Conservation (phyloP, 2,113 vertebrate species). For the Clarias gariepinus region DNA sequence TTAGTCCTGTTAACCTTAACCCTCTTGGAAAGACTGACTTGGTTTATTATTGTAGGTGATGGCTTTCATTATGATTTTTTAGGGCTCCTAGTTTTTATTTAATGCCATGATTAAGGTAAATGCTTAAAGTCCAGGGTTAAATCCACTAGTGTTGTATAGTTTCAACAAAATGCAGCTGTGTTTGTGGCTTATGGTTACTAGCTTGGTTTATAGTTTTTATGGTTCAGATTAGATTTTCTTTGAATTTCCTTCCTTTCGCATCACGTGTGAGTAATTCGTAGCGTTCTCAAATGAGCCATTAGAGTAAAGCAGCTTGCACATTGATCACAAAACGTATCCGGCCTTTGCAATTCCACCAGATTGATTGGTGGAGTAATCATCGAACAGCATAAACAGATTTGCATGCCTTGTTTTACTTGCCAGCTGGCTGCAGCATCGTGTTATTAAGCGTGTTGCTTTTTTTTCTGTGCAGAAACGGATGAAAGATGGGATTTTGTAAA, state of each 20-base stretch:
- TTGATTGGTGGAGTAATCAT: slow-evolving; percentile 26
- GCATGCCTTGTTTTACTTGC: slow-evolving; percentile 4
- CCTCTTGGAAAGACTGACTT: not conserved
- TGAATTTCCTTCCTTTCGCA: not conserved
- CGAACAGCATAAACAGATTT: slow-evolving; percentile 18
- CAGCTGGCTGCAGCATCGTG: not conserved
- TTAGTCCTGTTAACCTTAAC: not conserved
- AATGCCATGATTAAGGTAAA: not conserved
- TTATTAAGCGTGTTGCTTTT: slow-evolving; percentile 2
- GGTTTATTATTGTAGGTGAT: not conserved
- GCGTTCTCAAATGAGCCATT: slow-evolving; percentile 14
- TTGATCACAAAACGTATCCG: slow-evolving; percentile 33
- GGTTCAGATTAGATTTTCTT: not conserved
- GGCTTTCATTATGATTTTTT: not conserved
- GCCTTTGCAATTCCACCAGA: not conserved
- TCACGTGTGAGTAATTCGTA: not conserved
- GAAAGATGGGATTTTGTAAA: not conserved
- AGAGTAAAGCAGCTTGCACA: slow-evolving; percentile 16
- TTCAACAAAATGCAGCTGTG: not conserved
- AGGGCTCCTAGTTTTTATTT: not conserved
- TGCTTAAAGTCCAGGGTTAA: not conserved
- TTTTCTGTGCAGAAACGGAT: not conserved
- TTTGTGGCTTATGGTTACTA: not conserved
- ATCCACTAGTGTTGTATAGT: not conserved
- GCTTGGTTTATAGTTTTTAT: slow-evolving; percentile 2